phyloP scores from a whole-genome alignment of 2,888 invertebrate species.

The Drosophila dives region DNA sequence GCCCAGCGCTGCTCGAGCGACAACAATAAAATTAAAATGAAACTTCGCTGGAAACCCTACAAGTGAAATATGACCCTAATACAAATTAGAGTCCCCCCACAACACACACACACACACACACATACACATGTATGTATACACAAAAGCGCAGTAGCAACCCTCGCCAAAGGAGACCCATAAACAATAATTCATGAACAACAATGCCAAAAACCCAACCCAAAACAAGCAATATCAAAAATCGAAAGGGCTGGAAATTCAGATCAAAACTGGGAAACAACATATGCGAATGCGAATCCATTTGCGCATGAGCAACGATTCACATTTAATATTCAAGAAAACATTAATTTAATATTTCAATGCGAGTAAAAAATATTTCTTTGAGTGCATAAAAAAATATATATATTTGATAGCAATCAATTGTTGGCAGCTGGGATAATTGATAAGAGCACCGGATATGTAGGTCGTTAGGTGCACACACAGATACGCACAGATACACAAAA shows the following conservation, averaged over 20 bases:
- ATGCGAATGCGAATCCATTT: background rate
- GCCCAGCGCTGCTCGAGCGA: constrained; percentile 33
- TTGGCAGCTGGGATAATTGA: constrained; percentile 35
- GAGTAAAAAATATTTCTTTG: background rate
- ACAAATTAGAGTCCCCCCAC: constrained; percentile 68
- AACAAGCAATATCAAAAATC: constrained; percentile 19
- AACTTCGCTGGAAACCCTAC: constrained; percentile 83
- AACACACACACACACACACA: background rate
- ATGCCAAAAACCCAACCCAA: constrained; percentile 20
- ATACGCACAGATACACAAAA: background rate
- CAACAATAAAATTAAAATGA: constrained; percentile 79
- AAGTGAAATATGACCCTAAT: constrained; percentile 84
- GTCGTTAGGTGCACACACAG: constrained; percentile 27
- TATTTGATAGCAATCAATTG: background rate
- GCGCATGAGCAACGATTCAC: constrained; percentile 23
- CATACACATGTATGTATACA: constrained; percentile 1
- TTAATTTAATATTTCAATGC: background rate
- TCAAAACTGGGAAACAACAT: background rate
- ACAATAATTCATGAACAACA: constrained; percentile 51
- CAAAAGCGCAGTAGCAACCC: constrained; percentile 55
- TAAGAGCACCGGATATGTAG: constrained; percentile 46
- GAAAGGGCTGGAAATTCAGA: constrained; percentile 23
- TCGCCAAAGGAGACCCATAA: constrained; percentile 46
- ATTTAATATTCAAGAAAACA: background rate
- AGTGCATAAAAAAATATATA: background rate